Evolutionary conservation across 2,888 invertebrate genomes (phyloP).

Genomic region (Sinodicranocentrus sp.): DNA sequence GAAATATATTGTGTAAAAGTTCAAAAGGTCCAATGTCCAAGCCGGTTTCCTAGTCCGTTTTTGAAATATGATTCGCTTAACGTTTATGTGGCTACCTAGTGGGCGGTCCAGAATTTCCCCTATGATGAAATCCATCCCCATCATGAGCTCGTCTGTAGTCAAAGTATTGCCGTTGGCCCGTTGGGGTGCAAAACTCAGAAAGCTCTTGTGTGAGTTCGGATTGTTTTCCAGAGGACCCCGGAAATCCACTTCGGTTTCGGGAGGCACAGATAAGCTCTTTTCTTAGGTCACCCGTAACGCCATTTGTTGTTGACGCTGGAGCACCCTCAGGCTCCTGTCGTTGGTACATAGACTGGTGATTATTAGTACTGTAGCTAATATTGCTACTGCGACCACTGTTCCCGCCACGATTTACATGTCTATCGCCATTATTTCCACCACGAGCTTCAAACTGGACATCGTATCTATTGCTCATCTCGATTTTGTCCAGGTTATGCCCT

Average conservation of each 20-base stretch:
- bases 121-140: slow-evolving; percentile 46
- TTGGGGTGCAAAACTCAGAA: slow-evolving; percentile 75
- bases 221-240: slow-evolving; percentile 30
- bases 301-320: slow-evolving; percentile 72
- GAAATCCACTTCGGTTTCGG: slow-evolving; percentile 72
- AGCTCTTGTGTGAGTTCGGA: slow-evolving; percentile 73
- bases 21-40: no score
- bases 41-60: no score
- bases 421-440: neutral
- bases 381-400: slow-evolving; percentile 55
- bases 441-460: slow-evolving; percentile 52
- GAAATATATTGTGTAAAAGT: no score
- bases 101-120: slow-evolving; percentile 43
- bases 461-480: slow-evolving; percentile 47
- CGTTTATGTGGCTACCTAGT: slow-evolving; percentile 56
- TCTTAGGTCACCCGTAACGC: slow-evolving; percentile 69
- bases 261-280: slow-evolving; percentile 76
- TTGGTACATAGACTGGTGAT: slow-evolving; percentile 40
- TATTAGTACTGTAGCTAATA: slow-evolving; percentile 37
- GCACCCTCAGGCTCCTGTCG: slow-evolving; percentile 78
- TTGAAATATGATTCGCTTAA: no score
- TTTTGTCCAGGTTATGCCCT: slow-evolving; percentile 35
- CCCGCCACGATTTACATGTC: slow-evolving; percentile 4
- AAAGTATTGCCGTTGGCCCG: slow-evolving; percentile 74
- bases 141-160: slow-evolving; percentile 73